Percentiles rank a stretch among this genome's conserved stretches.
Conservation (phyloP, 2,888 invertebrate genomes). For the Philhelius pedissequus region DNA sequence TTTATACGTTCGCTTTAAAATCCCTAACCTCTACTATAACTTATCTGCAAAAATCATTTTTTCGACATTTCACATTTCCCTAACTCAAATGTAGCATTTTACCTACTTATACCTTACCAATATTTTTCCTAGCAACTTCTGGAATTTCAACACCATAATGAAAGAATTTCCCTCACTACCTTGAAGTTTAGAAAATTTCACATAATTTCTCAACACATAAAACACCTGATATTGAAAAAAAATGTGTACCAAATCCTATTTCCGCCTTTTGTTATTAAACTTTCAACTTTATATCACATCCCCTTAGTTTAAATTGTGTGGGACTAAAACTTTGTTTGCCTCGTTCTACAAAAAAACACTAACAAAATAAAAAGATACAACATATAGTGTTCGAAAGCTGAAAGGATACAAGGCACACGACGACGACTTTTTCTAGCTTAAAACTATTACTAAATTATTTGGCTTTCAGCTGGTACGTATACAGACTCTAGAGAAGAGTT, state of each 20-base stretch:
- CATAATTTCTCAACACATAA: conserved; percentile 46
- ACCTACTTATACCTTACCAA: not conserved
- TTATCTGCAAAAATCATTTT: not conserved
- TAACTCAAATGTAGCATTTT: not conserved
- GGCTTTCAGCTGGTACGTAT: conserved; percentile 60
- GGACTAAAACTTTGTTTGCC: conserved; percentile 11
- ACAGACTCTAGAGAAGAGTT: conserved; percentile 10
- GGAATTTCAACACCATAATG: conserved; percentile 20
- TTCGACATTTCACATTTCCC: not conserved
- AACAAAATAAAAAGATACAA: not conserved
- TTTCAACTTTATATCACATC: conserved; percentile 37
- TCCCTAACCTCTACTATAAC: too few relatives aligned
- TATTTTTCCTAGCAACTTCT: conserved; percentile 1
- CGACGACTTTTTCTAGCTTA: not conserved
- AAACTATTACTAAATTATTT: conserved; percentile 58
- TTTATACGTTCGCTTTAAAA: too few relatives aligned
- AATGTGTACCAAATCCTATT: conserved; percentile 47
- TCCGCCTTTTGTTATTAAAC: conserved; percentile 47
- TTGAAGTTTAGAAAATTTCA: conserved; percentile 6
- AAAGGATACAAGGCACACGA: not conserved
- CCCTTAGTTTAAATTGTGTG: not conserved
- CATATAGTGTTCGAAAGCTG: not conserved
- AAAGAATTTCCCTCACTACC: conserved; percentile 3
- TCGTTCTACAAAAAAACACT: not conserved
- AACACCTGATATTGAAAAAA: conserved; percentile 60